Percentiles rank a stretch among this genome's conserved stretches.
These are phyloP conservation scores for Drosophila repleta DNA, from an alignment of 1,140 invertebrate species.

Conservation along the genomic window DNA sequence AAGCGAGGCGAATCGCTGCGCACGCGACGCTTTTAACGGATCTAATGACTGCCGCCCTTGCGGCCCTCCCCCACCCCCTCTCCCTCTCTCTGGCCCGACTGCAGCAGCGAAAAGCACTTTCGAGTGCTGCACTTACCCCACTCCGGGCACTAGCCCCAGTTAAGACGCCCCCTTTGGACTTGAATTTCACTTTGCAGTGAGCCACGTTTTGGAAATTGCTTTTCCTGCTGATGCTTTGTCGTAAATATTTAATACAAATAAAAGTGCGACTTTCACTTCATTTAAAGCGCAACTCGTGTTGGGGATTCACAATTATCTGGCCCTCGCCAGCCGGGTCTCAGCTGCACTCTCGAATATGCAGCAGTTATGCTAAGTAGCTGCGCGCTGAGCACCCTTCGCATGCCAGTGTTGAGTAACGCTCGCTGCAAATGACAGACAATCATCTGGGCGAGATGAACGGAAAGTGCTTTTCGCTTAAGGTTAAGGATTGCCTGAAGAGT, in stretches of 20 bases:
- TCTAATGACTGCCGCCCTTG: constrained; percentile 17
- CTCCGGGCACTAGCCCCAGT: too few relatives aligned
- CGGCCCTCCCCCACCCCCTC: not conserved
- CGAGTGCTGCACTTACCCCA: constrained; percentile 19
- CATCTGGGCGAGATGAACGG: not conserved
- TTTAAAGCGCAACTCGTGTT: constrained; percentile 57
- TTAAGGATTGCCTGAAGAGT: too few relatives aligned
- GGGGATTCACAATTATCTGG: constrained; percentile 11
- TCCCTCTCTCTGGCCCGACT: not conserved
- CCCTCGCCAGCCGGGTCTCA: constrained; percentile 8
- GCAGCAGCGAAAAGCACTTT: constrained; percentile 28
- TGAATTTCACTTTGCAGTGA: constrained; percentile 59
- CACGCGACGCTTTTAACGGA: constrained; percentile 51
- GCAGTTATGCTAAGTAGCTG: constrained; percentile 14
- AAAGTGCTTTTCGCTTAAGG: too few relatives aligned
- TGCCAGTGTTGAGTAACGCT: not conserved
- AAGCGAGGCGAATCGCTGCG: constrained; percentile 59
- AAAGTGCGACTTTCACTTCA: constrained; percentile 75
- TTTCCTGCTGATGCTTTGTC: constrained; percentile 45
- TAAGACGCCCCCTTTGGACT: constrained; percentile 37
- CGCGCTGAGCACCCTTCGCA: not conserved
- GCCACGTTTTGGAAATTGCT: constrained; percentile 41
- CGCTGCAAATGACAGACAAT: not conserved
- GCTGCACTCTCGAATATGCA: constrained; percentile 16
- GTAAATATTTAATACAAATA: constrained; percentile 76